phyloP scores from a whole-genome alignment of 2,113 vertebrate genomes.

The Nasalis larvatus region DNA sequence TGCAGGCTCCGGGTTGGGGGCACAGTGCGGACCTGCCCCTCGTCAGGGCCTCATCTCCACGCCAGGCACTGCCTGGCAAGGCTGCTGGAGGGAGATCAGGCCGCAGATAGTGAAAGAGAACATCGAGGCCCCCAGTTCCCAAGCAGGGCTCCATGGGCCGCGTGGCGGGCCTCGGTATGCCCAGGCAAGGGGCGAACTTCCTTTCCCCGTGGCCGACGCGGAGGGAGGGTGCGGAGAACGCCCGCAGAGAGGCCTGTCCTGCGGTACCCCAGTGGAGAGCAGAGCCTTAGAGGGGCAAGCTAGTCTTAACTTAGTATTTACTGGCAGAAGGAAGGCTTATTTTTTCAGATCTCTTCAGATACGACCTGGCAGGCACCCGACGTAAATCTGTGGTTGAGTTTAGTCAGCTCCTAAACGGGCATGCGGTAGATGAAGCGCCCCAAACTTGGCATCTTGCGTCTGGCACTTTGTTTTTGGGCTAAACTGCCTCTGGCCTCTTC shows the following conservation, averaged over 20 bases:
- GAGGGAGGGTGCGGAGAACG: conserved; percentile 2
- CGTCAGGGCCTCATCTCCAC: not conserved
- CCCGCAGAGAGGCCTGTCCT: not conserved
- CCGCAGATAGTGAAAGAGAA: not conserved
- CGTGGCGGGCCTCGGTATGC: not conserved
- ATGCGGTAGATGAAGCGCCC: not conserved
- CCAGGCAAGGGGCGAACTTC: not conserved
- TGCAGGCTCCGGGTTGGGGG: not conserved
- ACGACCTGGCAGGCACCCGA: not conserved
- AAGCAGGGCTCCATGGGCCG: not conserved
- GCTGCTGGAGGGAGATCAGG: not conserved
- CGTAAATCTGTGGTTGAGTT: not conserved
- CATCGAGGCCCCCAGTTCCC: accelerated
- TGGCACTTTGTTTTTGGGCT: not conserved
- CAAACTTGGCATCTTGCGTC: not conserved
- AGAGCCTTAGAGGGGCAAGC: not conserved
- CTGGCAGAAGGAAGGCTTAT: not conserved
- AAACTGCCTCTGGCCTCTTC: not conserved
- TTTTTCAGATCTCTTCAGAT: not conserved
- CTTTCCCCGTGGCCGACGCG: not conserved
- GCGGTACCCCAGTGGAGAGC: not conserved
- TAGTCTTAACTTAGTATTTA: not conserved
- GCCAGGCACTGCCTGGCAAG: not conserved
- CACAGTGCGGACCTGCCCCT: not conserved
- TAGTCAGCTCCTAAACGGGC: not conserved